Percentiles rank a stretch among this genome's conserved stretches.
phyloP scores from a whole-genome alignment of 2,888 invertebrate genomes.

The Tridacna crocea region DNA sequence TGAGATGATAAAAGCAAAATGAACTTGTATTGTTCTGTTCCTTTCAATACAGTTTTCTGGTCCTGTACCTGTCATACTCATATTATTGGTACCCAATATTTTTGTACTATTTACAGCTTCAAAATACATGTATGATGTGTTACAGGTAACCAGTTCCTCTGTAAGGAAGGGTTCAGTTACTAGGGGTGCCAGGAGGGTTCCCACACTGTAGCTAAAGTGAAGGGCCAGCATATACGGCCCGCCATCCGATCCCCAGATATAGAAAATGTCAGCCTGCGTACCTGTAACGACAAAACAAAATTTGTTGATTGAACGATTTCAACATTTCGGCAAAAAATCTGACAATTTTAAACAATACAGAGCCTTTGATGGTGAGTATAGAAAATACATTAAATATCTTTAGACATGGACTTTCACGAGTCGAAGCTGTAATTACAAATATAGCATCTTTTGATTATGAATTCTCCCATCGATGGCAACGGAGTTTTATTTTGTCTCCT shows the following conservation, averaged over 20 bases:
- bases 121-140: background rate
- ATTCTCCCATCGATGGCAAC: too few relatives aligned
- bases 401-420: too few relatives aligned
- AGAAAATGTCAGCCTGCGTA: slow-evolving; percentile 3
- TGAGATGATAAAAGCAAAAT: slow-evolving; percentile 1
- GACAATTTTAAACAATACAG: too few relatives aligned
- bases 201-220: slow-evolving; percentile 1
- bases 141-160: background rate
- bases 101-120: background rate
- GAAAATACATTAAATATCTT: too few relatives aligned
- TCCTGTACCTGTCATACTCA: background rate
- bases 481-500: too few relatives aligned
- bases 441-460: too few relatives aligned
- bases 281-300: background rate
- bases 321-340: too few relatives aligned
- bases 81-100: background rate
- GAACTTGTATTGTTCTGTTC: background rate
- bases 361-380: too few relatives aligned
- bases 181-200: background rate
- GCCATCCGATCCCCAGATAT: background rate
- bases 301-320: too few relatives aligned
- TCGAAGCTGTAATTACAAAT: too few relatives aligned
- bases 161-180: slow-evolving; percentile 2
- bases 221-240: background rate
- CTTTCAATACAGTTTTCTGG: background rate